Conservation (phyloP, 2,113 vertebrate species). For the Excalfactoria chinensis region DNA sequence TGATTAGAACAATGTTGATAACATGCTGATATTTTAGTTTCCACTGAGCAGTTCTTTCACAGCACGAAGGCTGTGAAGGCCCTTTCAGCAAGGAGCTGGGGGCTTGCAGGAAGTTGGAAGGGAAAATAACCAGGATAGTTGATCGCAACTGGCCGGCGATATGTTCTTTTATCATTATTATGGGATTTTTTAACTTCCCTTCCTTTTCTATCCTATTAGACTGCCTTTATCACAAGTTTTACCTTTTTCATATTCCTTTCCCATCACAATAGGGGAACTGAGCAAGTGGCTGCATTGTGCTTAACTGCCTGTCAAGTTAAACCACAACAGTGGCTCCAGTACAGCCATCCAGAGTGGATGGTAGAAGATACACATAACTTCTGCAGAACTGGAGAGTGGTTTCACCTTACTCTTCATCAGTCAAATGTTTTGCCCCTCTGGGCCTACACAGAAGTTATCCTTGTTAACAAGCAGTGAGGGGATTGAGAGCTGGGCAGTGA, state of each 20-base stretch:
- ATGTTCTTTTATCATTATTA: neutral
- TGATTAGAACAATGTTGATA: neutral
- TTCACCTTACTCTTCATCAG: neutral
- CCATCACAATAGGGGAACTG: neutral
- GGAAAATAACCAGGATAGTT: neutral
- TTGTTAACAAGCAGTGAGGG: neutral
- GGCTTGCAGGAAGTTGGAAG: neutral
- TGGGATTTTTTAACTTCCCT: neutral
- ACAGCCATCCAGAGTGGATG: neutral
- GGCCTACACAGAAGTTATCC: neutral
- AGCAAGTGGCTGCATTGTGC: neutral
- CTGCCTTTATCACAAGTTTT: neutral
- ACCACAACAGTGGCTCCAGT: neutral
- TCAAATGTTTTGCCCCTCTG: fast-evolving
- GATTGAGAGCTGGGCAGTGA: neutral
- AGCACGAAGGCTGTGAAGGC: neutral
- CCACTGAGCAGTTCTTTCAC: neutral
- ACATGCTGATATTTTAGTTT: neutral
- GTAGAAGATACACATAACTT: neutral
- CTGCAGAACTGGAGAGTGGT: neutral
- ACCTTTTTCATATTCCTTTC: neutral
- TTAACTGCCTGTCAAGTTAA: neutral
- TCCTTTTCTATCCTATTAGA: neutral
- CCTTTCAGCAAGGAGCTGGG: neutral
- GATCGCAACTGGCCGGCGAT: neutral